A percentile compares a stretch with the other conserved stretches of the same genome.
Conservation (phyloP, 2,113 vertebrate genomes). For the Tympanuchus pallidicinctus region DNA sequence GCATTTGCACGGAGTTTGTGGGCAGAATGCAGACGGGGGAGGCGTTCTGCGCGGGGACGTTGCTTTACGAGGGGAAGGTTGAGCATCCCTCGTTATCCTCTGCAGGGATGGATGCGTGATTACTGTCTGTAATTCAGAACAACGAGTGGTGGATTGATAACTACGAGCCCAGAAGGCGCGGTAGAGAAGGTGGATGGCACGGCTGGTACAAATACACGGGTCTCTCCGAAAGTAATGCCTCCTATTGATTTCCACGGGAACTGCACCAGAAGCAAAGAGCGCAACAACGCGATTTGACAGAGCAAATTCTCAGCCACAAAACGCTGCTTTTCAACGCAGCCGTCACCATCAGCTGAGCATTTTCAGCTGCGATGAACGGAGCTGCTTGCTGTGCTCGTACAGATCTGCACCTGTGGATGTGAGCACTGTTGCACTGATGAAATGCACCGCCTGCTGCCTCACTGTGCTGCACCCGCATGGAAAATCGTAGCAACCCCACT, state of each 20-base stretch:
- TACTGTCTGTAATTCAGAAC: not conserved
- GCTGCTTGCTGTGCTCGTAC: no score
- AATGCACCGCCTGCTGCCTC: not conserved
- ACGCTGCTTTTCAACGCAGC: no score
- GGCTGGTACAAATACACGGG: not conserved
- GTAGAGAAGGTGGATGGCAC: not conserved
- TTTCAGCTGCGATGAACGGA: no score
- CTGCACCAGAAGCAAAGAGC: no score
- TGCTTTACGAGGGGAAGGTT: not conserved
- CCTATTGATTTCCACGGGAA: not conserved
- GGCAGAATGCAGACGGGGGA: not conserved
- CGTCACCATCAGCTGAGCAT: no score
- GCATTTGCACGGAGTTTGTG: accelerated
- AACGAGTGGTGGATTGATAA: not conserved
- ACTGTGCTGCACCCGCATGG: not conserved
- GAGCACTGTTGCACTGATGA: not conserved
- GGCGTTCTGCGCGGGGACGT: not conserved
- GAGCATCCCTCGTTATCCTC: constrained; percentile 5
- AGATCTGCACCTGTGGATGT: no score
- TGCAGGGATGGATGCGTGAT: not conserved
- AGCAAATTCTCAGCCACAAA: no score
- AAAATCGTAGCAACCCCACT: not conserved
- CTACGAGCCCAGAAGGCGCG: not conserved
- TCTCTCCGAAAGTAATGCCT: no score
- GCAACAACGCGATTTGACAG: no score